A percentile compares a stretch with the other conserved stretches of the same genome.
These are phyloP conservation scores for Ptychodera flava DNA, from an alignment of 35 echinoderm and acorn worm species.

Conservation along the genomic window DNA sequence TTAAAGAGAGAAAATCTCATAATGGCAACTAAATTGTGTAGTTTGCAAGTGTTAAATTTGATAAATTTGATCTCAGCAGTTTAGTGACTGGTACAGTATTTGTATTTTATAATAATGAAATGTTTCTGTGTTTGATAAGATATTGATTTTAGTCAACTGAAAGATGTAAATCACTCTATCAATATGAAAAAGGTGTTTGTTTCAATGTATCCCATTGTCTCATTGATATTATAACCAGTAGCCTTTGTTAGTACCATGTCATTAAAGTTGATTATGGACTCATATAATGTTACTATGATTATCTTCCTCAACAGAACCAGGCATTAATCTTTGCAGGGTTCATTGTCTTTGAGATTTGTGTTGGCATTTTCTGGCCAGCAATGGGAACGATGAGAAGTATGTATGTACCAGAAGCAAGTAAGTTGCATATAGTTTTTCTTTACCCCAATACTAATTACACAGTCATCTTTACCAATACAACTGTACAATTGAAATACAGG, in stretches of 20 bases:
- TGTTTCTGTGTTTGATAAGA: background rate
- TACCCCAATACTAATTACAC: background rate
- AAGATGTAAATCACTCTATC: background rate
- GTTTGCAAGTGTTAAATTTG: no score
- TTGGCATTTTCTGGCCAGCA: constrained; percentile 32
- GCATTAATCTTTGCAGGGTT: constrained; percentile 18
- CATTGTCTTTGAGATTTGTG: constrained; percentile 45
- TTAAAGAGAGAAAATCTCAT: no score
- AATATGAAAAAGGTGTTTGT: background rate
- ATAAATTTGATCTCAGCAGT: no score
- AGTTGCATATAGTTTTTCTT: background rate
- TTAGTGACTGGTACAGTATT: no score
- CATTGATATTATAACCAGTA: no score
- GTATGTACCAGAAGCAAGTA: constrained; percentile 37
- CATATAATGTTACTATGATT: background rate
- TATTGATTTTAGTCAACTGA: background rate
- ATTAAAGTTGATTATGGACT: no score
- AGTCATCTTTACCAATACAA: background rate
- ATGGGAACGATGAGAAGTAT: constrained; percentile 17
- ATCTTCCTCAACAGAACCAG: constrained; percentile 28
- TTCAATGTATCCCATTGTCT: background rate
- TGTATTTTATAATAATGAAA: no score
- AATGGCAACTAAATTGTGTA: no score
- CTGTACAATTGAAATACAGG: no score
- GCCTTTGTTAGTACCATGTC: no score